Percentiles rank a stretch among this genome's conserved stretches.
phyloP scores from a whole-genome alignment of 2,888 invertebrate genomes.

The Polydesmus complanatus region DNA sequence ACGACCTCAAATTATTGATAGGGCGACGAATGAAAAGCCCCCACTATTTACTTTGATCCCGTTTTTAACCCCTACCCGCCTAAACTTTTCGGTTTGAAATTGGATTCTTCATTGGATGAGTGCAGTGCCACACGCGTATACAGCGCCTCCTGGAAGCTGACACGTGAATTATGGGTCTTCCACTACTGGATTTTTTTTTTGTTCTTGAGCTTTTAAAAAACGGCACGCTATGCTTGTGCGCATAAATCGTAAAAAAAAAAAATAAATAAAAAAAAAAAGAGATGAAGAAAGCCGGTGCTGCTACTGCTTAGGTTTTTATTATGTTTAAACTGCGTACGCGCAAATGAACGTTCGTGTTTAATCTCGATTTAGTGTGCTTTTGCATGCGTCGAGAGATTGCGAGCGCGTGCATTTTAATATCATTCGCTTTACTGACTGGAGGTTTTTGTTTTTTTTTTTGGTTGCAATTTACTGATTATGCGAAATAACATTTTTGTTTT shows the following conservation, averaged over 20 bases:
- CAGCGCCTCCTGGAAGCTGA: no score
- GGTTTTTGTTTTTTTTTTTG: no score
- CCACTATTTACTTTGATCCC: background rate
- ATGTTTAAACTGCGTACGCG: background rate
- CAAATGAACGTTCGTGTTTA: background rate
- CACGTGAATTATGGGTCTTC: no score
- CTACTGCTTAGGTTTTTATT: background rate
- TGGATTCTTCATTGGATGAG: background rate
- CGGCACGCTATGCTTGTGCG: no score
- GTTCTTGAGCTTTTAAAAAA: no score
- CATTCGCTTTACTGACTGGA: no score
- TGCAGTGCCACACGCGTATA: background rate
- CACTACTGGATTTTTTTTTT: no score
- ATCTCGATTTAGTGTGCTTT: background rate
- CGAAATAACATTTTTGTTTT: no score
- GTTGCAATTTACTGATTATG: no score
- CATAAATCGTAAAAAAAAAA: no score
- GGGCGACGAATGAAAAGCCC: background rate
- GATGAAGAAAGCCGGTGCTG: no score
- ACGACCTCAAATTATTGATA: background rate
- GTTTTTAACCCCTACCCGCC: background rate
- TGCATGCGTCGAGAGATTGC: background rate
- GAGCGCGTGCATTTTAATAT: background rate
- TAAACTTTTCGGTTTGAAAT: background rate
- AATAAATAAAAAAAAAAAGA: no score